Percentiles rank a stretch among this genome's conserved stretches.
These are phyloP conservation scores for Anthrax anthrax DNA, from an alignment of 2,888 invertebrate species.

Conservation along the genomic window DNA sequence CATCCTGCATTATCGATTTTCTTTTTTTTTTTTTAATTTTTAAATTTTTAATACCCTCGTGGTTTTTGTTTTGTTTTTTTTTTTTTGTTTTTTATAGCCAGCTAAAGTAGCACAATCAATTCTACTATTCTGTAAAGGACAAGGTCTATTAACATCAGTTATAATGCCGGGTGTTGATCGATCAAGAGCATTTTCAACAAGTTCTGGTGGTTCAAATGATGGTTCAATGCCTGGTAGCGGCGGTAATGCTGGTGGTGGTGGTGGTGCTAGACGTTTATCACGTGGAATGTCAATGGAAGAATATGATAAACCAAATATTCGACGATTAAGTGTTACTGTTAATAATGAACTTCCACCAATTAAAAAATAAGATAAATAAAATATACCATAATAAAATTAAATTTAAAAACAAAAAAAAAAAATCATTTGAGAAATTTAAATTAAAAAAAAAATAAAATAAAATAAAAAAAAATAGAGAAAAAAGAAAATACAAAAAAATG, in stretches of 20 bases:
- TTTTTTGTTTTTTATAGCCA: constrained; percentile 43
- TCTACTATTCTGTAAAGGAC: constrained; percentile 77
- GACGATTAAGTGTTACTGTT: constrained; percentile 51
- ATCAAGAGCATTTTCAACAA: constrained; percentile 41
- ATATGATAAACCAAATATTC: constrained; percentile 65
- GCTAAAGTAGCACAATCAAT: constrained; percentile 76
- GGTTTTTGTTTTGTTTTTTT: not conserved
- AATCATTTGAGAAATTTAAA: too few species aligned
- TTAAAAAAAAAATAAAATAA: too few species aligned
- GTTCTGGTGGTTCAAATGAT: constrained; percentile 40
- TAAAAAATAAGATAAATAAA: constrained; percentile 31
- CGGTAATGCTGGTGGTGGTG: constrained; percentile 15
- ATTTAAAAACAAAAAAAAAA: too few species aligned
- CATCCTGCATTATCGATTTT: too few species aligned
- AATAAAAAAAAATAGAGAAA: too few species aligned
- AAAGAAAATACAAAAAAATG: too few species aligned
- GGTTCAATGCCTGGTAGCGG: constrained; percentile 26
- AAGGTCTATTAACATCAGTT: constrained; percentile 67
- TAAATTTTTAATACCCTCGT: not conserved
- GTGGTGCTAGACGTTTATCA: constrained; percentile 34
- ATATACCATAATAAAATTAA: too few species aligned
- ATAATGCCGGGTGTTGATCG: constrained; percentile 69
- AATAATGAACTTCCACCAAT: constrained; percentile 45
- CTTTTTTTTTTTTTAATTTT: not conserved
- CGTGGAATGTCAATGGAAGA: constrained; percentile 67